Conservation (phyloP, 1,140 invertebrate species). For the Trachymyrmex septentrionalis region DNA sequence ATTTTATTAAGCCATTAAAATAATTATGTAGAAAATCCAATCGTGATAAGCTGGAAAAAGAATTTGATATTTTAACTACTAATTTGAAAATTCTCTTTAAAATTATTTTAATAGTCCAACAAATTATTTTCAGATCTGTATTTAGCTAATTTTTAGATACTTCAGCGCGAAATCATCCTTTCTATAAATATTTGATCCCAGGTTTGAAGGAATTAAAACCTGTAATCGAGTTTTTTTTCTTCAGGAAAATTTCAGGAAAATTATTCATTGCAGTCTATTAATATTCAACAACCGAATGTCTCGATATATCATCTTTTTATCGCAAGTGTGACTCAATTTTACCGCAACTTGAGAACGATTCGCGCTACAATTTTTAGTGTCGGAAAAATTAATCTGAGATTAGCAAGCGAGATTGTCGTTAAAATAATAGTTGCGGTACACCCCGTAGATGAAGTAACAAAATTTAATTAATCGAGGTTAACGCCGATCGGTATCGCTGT, state of each 20-base stretch:
- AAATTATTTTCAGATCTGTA: too few relatives aligned
- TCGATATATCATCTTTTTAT: neutral
- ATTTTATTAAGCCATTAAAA: too few relatives aligned
- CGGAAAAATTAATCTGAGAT: neutral
- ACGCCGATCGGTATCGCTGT: constrained; percentile 31
- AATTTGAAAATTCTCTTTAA: too few relatives aligned
- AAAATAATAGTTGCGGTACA: constrained; percentile 11
- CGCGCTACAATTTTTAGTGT: too few relatives aligned
- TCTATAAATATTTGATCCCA: too few relatives aligned
- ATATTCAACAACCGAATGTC: neutral
- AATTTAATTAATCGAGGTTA: constrained; percentile 58
- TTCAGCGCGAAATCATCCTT: too few relatives aligned
- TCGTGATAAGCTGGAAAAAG: too few relatives aligned
- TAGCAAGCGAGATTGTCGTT: neutral
- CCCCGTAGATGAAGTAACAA: constrained; percentile 38
- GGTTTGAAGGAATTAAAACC: neutral
- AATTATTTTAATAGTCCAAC: too few relatives aligned
- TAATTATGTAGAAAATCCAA: too few relatives aligned
- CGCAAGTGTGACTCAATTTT: neutral
- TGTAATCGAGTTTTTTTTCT: too few relatives aligned
- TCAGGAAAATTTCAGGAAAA: neutral
- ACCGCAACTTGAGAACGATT: neutral
- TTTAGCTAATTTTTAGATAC: too few relatives aligned
- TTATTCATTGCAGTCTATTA: neutral
- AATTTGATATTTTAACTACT: too few relatives aligned